A percentile compares a stretch with the other conserved stretches of the same genome.
These are phyloP conservation scores for Tineola bisselliella DNA, from an alignment of 2,888 invertebrate genomes.

Conservation along the genomic window DNA sequence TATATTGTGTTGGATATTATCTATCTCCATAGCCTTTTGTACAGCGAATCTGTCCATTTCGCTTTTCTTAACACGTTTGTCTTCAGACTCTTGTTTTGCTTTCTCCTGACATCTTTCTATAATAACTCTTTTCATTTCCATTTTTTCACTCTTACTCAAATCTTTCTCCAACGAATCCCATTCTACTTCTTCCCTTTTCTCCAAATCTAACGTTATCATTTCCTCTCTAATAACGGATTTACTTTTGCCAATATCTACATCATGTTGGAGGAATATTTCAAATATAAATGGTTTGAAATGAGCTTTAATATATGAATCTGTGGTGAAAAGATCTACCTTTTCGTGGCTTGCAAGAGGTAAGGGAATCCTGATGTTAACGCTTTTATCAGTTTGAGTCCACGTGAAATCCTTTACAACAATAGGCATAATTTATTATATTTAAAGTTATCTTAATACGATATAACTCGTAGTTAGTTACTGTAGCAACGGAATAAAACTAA, in stretches of 20 bases:
- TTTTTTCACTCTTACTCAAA: constrained; percentile 66
- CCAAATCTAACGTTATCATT: constrained; percentile 72
- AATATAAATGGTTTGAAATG: constrained; percentile 78
- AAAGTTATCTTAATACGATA: neutral
- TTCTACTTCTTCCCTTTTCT: constrained; percentile 62
- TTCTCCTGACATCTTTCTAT: constrained; percentile 65
- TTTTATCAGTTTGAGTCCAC: constrained; percentile 76
- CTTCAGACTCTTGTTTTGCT: constrained; percentile 63
- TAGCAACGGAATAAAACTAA: too few species aligned
- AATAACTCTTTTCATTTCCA: constrained; percentile 64
- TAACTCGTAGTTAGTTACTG: too few species aligned
- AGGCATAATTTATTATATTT: constrained; percentile 62
- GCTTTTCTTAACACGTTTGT: constrained; percentile 56
- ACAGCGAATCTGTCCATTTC: constrained; percentile 66
- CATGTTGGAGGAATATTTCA: constrained; percentile 74
- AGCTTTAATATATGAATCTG: constrained; percentile 76
- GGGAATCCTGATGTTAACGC: constrained; percentile 72
- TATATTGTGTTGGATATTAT: constrained; percentile 58
- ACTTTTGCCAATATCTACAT: constrained; percentile 71
- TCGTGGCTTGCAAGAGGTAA: constrained; percentile 69
- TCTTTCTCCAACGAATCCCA: constrained; percentile 70
- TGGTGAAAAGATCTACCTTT: constrained; percentile 76
- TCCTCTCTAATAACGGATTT: constrained; percentile 72
- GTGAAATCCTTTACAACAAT: constrained; percentile 77
- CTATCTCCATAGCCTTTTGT: constrained; percentile 58